phyloP scores from a whole-genome alignment of 2,888 invertebrate species.

The Rotaria macrura region DNA sequence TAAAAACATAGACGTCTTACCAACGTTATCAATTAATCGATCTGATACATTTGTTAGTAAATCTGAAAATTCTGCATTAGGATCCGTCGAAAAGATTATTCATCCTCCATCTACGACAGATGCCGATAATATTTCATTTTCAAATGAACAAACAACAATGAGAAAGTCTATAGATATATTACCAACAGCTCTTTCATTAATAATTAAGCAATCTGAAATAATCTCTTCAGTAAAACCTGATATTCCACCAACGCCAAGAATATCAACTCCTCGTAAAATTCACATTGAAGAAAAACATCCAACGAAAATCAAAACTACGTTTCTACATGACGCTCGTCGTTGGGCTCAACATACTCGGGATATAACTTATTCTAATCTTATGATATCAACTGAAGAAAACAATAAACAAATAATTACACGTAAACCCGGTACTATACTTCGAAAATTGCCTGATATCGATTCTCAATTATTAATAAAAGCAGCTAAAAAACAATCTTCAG shows the following conservation, averaged over 20 bases:
- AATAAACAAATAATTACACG: not conserved
- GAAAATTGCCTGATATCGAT: not conserved
- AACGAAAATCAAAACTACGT: not conserved
- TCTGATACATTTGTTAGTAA: not conserved
- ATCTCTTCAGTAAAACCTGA: not conserved
- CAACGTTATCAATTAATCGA: not conserved
- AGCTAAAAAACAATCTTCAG: not conserved
- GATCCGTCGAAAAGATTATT: not conserved
- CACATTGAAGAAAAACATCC: not conserved
- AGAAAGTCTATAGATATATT: not conserved
- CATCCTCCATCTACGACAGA: not conserved
- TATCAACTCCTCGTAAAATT: not conserved
- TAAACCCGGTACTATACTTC: not conserved
- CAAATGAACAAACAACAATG: not conserved
- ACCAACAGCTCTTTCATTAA: not conserved
- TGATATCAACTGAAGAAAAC: not conserved
- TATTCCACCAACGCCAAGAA: not conserved
- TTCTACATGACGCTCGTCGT: not conserved
- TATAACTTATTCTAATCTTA: not conserved
- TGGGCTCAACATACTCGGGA: not conserved
- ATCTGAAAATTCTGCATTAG: not conserved
- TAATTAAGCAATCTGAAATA: not conserved
- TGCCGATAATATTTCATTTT: not conserved
- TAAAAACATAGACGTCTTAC: not conserved
- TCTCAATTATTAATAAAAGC: not conserved